Evolutionary conservation across 2,888 invertebrate species (phyloP).

Genomic region (Drosophila parthenogenetica): DNA sequence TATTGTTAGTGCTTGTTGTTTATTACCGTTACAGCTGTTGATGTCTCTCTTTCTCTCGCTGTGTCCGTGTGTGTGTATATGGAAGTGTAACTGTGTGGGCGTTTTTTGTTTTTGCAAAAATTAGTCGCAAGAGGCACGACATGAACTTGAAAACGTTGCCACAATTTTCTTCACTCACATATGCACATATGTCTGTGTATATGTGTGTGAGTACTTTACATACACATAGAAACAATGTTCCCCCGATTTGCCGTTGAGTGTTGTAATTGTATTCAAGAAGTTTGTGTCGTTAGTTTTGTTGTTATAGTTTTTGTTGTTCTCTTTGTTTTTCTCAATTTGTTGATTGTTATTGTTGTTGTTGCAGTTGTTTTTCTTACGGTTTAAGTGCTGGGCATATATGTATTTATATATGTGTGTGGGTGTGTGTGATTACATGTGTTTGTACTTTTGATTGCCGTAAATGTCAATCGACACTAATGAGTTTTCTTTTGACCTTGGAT

Average conservation of each 20-base stretch:
- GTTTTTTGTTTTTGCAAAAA: conserved; percentile 67
- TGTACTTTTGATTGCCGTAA: conserved; percentile 53
- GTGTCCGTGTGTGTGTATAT: neutral
- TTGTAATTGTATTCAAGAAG: conserved; percentile 67
- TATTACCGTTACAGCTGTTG: conserved; percentile 76
- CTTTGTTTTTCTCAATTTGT: conserved; percentile 24
- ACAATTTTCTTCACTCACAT: conserved; percentile 30
- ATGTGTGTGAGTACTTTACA: neutral
- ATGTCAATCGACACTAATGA: conserved; percentile 66
- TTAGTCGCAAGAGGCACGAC: conserved; percentile 58
- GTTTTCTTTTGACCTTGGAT: conserved; percentile 58
- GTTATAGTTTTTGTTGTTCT: conserved; percentile 26
- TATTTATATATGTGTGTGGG: too few species aligned
- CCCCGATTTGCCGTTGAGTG: conserved; percentile 44
- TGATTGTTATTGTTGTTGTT: conserved; percentile 33
- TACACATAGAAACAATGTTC: conserved; percentile 5
- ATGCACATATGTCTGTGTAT: neutral
- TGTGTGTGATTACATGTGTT: conserved; percentile 15
- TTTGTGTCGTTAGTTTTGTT: conserved; percentile 51
- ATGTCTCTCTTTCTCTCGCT: conserved; percentile 47
- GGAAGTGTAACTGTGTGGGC: conserved; percentile 37
- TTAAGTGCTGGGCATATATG: conserved; percentile 28
- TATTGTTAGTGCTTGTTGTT: conserved; percentile 64
- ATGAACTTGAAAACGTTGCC: conserved; percentile 64
- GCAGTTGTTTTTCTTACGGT: conserved; percentile 29